phyloP scores from a whole-genome alignment of 1,140 invertebrate genomes.

The Aphaenogaster ashmeadi region DNA sequence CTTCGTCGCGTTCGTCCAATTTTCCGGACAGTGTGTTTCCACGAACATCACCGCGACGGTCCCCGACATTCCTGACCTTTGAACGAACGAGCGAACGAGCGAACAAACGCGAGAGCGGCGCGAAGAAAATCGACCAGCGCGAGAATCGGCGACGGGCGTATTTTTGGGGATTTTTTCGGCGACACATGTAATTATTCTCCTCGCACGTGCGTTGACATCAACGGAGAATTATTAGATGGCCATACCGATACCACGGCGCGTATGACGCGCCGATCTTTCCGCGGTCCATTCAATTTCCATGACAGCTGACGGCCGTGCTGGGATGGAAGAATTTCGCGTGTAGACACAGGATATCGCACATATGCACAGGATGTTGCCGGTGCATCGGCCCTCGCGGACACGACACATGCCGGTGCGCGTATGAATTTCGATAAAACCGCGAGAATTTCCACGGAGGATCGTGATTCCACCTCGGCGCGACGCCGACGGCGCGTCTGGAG shows the following conservation, averaged over 20 bases:
- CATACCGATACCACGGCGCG: slow-evolving; percentile 36
- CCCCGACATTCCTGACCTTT: neutral
- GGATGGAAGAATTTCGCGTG: neutral
- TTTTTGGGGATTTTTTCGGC: slow-evolving; percentile 1
- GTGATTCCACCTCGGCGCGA: slow-evolving; percentile 19
- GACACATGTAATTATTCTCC: slow-evolving; percentile 28
- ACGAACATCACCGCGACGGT: neutral
- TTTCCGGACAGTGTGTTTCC: slow-evolving; percentile 44
- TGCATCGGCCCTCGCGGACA: neutral
- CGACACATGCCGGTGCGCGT: slow-evolving; percentile 29
- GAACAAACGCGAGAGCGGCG: neutral
- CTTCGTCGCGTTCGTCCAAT: slow-evolving; percentile 27
- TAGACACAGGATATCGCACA: neutral
- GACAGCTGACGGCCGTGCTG: slow-evolving; percentile 25
- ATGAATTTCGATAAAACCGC: slow-evolving; percentile 78
- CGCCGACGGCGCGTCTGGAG: slow-evolving; percentile 61
- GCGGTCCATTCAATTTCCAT: slow-evolving; percentile 68
- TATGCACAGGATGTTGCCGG: neutral
- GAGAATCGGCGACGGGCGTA: neutral
- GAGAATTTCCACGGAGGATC: slow-evolving; percentile 72
- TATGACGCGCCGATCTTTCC: slow-evolving; percentile 58
- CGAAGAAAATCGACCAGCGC: slow-evolving; percentile 7
- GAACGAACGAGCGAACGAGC: neutral
- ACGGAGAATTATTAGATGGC: slow-evolving; percentile 40
- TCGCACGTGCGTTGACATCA: neutral